A percentile compares a stretch with the other conserved stretches of the same genome.
Conservation (phyloP, 2,113 vertebrate genomes). For the Numida meleagris region DNA sequence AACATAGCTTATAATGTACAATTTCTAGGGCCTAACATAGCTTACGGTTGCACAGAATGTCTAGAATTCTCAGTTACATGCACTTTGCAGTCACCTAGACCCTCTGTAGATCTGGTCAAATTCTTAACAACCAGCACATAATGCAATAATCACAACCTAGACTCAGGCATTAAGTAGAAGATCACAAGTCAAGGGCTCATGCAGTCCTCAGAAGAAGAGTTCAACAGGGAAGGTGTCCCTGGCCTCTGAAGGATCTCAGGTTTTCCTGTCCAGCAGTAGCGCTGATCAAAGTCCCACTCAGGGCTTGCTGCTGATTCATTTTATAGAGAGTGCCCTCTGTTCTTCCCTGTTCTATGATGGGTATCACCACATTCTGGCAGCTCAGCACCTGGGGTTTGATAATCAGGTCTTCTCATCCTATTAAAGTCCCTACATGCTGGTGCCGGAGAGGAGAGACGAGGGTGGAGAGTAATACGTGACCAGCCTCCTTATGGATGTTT, state of each 20-base stretch:
- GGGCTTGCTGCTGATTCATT: neutral
- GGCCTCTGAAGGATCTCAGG: neutral
- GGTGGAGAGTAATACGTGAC: neutral
- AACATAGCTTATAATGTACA: neutral
- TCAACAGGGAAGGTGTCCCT: neutral
- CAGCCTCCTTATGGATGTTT: neutral
- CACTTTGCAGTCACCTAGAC: neutral
- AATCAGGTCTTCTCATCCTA: neutral
- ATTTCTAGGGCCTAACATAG: neutral
- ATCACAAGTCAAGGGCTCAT: neutral
- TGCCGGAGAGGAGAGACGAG: neutral
- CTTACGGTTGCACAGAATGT: neutral
- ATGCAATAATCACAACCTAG: neutral
- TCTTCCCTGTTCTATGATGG: neutral
- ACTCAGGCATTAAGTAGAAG: neutral
- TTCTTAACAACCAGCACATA: neutral
- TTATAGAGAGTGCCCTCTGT: neutral
- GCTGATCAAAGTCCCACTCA: neutral
- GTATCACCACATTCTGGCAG: neutral
- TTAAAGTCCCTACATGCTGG: neutral
- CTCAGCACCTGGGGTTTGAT: neutral
- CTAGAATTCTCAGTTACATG: neutral
- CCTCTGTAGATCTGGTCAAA: neutral
- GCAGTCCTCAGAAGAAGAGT: neutral
- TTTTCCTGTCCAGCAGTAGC: neutral